These are phyloP conservation scores for Hydrophis major DNA, from an alignment of 2,797 vertebrate species.

Conservation along the genomic window DNA sequence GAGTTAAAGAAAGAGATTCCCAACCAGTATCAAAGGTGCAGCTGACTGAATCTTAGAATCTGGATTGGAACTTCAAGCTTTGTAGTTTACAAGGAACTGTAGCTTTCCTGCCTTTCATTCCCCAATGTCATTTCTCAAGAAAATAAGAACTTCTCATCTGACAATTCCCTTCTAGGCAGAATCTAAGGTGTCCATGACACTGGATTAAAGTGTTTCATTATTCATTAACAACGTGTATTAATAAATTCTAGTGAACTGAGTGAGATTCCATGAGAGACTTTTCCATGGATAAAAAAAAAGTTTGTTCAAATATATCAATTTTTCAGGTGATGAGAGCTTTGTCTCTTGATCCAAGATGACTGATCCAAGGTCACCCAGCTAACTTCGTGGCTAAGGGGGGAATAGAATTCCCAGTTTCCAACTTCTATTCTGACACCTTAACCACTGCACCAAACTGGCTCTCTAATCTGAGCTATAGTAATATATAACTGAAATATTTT, in stretches of 20 bases:
- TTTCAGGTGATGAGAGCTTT: background rate
- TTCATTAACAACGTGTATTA: background rate
- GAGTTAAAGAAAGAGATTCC: background rate
- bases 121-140: background rate
- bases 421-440: background rate
- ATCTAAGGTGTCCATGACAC: background rate
- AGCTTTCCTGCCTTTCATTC: background rate
- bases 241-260: background rate
- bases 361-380: background rate
- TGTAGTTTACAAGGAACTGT: background rate
- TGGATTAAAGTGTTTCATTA: background rate
- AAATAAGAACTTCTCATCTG: background rate
- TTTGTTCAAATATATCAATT: background rate
- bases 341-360: background rate
- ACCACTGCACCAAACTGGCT: background rate
- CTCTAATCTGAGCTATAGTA: slow-evolving; percentile 1
- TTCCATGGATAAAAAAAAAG: background rate
- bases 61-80: background rate
- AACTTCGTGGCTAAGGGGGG: background rate
- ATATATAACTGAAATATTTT: background rate
- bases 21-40: background rate
- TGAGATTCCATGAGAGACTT: background rate
- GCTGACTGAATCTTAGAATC: background rate
- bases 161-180: background rate
- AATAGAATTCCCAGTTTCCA: background rate